Conservation (phyloP, 2,113 vertebrate genomes). For the Rhineura floridana region DNA sequence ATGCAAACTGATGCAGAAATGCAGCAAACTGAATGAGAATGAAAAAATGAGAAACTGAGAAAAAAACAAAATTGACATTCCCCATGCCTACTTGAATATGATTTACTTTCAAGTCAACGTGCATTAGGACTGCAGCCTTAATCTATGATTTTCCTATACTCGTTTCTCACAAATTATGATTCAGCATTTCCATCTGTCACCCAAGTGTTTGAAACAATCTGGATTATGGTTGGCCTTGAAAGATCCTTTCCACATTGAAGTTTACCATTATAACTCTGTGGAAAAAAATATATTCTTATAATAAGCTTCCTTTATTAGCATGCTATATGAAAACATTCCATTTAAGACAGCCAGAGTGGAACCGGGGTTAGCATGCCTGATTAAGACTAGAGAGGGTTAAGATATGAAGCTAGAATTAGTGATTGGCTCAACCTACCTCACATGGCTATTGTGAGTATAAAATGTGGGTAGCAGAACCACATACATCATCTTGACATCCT, state of each 20-base stretch:
- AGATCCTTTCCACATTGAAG: conserved; percentile 40
- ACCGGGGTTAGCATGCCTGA: not conserved
- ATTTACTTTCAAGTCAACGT: not conserved
- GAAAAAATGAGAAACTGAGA: no score
- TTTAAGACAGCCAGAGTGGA: not conserved
- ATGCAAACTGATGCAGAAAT: no score
- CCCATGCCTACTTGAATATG: no score
- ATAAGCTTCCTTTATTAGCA: conserved; percentile 48
- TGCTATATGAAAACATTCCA: not conserved
- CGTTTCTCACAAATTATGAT: not conserved
- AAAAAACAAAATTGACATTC: no score
- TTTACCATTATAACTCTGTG: conserved; percentile 65
- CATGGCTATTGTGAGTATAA: no score
- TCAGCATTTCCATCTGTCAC: not conserved
- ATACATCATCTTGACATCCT: not conserved
- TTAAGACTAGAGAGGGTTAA: not conserved
- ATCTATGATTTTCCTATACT: not conserved
- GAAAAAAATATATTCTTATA: conserved; percentile 39
- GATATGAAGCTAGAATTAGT: not conserved
- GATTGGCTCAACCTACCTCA: not conserved
- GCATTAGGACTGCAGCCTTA: not conserved
- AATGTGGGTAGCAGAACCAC: not conserved
- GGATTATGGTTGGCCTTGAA: conserved; percentile 28
- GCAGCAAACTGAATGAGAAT: no score
- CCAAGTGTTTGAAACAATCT: not conserved